Percentiles rank a stretch among this genome's conserved stretches.
phyloP scores from a whole-genome alignment of 2,888 invertebrate genomes.

The Cordilura impudica region DNA sequence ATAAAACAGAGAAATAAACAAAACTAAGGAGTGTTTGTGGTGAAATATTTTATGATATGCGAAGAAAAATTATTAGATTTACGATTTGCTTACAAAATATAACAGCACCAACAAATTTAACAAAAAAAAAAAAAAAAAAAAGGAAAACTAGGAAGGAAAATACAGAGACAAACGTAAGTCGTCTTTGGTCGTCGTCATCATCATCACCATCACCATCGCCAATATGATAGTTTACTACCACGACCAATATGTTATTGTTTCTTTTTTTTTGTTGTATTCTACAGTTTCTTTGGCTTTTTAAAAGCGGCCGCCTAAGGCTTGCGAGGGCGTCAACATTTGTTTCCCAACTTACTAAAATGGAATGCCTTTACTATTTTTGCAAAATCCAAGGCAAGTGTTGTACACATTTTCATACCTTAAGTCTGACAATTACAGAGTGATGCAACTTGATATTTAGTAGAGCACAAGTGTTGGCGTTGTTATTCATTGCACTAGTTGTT shows the following conservation, averaged over 20 bases:
- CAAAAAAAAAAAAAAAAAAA: constrained; percentile 35
- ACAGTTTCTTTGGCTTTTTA: background rate
- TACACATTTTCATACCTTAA: background rate
- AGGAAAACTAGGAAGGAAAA: constrained; percentile 26
- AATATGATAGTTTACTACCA: constrained; percentile 1
- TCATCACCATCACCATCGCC: constrained; percentile 31
- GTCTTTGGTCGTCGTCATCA: constrained; percentile 49
- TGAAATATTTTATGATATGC: constrained; percentile 67
- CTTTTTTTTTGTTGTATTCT: background rate
- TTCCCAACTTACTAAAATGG: constrained; percentile 30
- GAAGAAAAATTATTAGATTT: constrained; percentile 73
- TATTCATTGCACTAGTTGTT: constrained; percentile 52
- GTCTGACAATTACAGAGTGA: constrained; percentile 37
- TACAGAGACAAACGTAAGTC: constrained; percentile 31
- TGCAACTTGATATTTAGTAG: constrained; percentile 58
- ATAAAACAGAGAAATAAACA: background rate
- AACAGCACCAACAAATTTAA: constrained; percentile 58
- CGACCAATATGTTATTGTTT: constrained; percentile 23
- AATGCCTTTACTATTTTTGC: constrained; percentile 14
- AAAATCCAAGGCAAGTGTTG: constrained; percentile 48
- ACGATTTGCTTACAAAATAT: constrained; percentile 66
- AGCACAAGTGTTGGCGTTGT: constrained; percentile 61
- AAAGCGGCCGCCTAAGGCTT: constrained; percentile 55
- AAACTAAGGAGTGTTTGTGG: constrained; percentile 63
- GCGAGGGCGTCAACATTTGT: constrained; percentile 71